Percentiles rank a stretch among this genome's conserved stretches.
phyloP scores from a whole-genome alignment of 2,888 invertebrate species.

The Eutolmus rufibarbis region DNA sequence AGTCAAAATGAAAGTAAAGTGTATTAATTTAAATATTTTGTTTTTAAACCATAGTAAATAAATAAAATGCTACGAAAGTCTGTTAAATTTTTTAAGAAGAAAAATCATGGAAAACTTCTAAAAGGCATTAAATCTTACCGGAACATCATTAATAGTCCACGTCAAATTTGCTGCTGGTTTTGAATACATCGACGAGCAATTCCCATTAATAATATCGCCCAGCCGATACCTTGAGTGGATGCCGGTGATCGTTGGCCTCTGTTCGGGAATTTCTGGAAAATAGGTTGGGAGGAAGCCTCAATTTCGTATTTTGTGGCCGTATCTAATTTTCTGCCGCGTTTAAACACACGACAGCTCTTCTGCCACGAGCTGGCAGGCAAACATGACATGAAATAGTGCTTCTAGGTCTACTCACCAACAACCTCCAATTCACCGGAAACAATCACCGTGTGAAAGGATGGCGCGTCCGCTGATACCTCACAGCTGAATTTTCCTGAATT shows the following conservation, averaged over 20 bases:
- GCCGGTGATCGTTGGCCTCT: conserved; percentile 65
- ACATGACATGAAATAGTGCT: not conserved
- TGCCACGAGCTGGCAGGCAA: not conserved
- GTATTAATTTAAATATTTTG: no score
- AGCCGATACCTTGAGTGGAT: conserved; percentile 65
- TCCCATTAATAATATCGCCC: conserved; percentile 65
- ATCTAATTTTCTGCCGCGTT: not conserved
- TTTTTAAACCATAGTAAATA: not conserved
- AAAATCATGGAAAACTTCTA: not conserved
- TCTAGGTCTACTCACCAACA: conserved; percentile 55
- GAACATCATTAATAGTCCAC: conserved; percentile 67
- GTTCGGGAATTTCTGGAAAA: conserved; percentile 63
- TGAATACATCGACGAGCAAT: conserved; percentile 67
- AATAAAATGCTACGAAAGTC: not conserved
- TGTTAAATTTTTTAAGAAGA: not conserved
- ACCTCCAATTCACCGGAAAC: conserved; percentile 61
- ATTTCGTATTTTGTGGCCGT: not conserved
- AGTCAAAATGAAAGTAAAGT: no score
- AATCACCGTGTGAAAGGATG: conserved; percentile 60
- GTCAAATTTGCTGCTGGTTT: conserved; percentile 68
- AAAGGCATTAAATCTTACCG: conserved; percentile 53
- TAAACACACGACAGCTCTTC: not conserved
- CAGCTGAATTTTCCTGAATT: conserved; percentile 61
- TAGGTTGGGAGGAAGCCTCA: not conserved
- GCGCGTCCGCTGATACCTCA: conserved; percentile 62